These are phyloP conservation scores for Neosilurus hyrtlii DNA, from an alignment of 2,797 vertebrate genomes.

Conservation along the genomic window DNA sequence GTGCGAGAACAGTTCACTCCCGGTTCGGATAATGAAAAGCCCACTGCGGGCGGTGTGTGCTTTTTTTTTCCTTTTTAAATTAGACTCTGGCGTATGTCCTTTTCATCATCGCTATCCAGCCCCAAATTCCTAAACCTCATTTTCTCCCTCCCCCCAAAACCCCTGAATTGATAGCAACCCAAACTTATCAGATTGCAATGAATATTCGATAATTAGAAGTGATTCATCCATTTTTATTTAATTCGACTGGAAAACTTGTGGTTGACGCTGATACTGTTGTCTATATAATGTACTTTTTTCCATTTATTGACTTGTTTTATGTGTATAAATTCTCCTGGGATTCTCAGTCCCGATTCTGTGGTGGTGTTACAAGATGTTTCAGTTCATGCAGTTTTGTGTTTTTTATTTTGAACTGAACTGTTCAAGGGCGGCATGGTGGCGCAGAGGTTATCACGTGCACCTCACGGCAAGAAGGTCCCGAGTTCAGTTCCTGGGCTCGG, in stretches of 20 bases:
- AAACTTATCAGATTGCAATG: neutral
- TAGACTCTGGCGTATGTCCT: neutral
- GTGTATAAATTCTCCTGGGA: neutral
- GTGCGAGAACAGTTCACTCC: neutral
- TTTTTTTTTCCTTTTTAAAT: neutral
- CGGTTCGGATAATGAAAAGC: neutral
- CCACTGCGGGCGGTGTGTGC: conserved; percentile 38
- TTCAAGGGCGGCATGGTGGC: too few species aligned
- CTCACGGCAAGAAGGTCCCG: too few species aligned
- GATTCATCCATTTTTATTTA: neutral
- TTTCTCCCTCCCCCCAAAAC: neutral
- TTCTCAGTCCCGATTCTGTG: neutral
- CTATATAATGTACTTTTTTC: neutral
- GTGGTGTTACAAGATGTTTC: neutral
- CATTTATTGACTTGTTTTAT: neutral
- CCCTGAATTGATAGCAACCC: neutral
- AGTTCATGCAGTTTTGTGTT: neutral
- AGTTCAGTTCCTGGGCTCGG: too few species aligned
- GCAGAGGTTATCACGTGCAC: too few species aligned
- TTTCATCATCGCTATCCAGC: neutral
- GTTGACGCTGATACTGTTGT: neutral
- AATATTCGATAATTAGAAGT: neutral
- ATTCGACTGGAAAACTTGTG: neutral
- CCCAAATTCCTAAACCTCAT: neutral
- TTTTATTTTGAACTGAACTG: neutral